Conservation (phyloP, 2,797 vertebrate genomes). For the Peromyscus melanophrys region DNA sequence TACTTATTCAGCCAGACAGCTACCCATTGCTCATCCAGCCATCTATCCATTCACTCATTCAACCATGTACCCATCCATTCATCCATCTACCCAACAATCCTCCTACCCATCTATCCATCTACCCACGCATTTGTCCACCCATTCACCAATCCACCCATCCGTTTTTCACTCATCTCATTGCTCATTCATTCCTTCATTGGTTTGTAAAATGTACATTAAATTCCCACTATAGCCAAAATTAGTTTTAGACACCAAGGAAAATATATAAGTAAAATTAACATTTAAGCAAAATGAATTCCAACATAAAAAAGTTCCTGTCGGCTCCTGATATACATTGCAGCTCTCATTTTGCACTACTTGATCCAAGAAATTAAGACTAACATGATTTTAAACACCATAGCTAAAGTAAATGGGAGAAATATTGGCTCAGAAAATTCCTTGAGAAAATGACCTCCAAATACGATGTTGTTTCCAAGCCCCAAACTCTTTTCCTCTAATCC, state of each 20-base stretch:
- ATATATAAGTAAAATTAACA: slow-evolving; percentile 63
- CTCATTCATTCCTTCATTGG: background rate
- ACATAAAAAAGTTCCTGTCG: slow-evolving; percentile 61
- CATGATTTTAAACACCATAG: background rate
- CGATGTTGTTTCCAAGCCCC: background rate
- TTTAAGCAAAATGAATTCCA: slow-evolving; percentile 67
- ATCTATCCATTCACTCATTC: too few species aligned
- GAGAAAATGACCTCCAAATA: background rate
- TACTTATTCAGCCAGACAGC: too few species aligned
- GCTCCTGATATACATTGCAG: background rate
- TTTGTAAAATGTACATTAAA: slow-evolving; percentile 22
- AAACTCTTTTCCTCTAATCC: background rate
- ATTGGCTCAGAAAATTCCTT: background rate
- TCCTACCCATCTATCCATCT: rapidly evolving
- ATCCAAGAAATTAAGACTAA: slow-evolving; percentile 62
- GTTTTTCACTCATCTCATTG: background rate
- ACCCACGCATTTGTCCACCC: rapidly evolving
- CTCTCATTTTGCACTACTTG: background rate
- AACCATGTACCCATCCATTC: background rate
- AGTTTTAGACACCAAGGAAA: slow-evolving; percentile 48
- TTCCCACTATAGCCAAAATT: slow-evolving; percentile 37
- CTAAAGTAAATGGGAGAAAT: slow-evolving; percentile 16
- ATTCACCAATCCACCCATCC: background rate
- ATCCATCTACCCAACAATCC: background rate
- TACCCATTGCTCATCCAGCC: rapidly evolving